Conservation (phyloP, 2,888 invertebrate species). For the Cheilosia impressa region DNA sequence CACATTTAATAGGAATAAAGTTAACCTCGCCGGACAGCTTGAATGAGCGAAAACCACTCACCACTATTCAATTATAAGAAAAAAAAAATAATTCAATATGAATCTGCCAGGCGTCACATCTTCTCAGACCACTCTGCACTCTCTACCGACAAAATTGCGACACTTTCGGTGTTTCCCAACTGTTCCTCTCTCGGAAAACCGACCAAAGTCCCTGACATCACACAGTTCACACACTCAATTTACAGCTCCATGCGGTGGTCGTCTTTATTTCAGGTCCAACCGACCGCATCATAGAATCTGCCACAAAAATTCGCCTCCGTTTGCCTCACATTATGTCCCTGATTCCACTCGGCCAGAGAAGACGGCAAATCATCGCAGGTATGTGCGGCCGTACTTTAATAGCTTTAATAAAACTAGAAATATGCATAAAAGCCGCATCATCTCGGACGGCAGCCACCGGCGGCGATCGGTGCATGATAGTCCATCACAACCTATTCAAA, state of each 20-base stretch:
- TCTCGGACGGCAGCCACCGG: conserved; percentile 37
- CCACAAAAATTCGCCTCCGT: conserved; percentile 63
- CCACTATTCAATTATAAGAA: conserved; percentile 52
- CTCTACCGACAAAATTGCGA: conserved; percentile 40
- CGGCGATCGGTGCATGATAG: conserved; percentile 27
- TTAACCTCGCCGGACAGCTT: conserved; percentile 45
- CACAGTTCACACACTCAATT: conserved; percentile 56
- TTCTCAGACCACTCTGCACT: conserved; percentile 11
- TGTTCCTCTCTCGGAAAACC: conserved; percentile 22
- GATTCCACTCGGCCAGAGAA: conserved; percentile 47
- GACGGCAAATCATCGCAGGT: conserved; percentile 29
- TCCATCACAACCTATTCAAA: conserved; percentile 41
- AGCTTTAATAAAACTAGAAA: conserved; percentile 17
- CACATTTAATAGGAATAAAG: conserved; percentile 60
- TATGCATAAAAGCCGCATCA: conserved; percentile 15
- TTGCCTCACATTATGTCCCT: conserved; percentile 61
- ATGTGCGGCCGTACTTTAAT: conserved; percentile 39
- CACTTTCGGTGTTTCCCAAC: conserved; percentile 48
- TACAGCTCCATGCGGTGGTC: conserved; percentile 11
- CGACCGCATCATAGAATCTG: conserved; percentile 31
- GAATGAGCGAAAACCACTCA: conserved; percentile 33
- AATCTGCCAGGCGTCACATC: conserved; percentile 24
- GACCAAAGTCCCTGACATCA: conserved; percentile 56
- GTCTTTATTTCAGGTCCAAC: conserved; percentile 14
- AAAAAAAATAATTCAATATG: conserved; percentile 20